Base-by-base conservation (phyloP, 2,888 invertebrate genomes). In the Eremobia ochroleuca region DNA sequence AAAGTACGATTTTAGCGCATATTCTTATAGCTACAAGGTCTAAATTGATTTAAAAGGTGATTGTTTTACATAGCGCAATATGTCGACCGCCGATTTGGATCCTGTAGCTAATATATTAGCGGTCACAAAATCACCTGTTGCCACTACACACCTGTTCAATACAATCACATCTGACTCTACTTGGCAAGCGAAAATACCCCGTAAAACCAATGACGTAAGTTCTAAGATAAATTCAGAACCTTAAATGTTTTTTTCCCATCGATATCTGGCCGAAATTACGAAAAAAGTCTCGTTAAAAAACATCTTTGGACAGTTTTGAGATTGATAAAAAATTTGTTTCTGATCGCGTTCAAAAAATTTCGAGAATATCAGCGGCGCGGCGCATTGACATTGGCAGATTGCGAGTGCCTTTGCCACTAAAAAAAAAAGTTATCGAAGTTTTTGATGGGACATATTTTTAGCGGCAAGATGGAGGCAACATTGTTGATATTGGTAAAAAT, bases 111-210 rank as follows among this genome's bases (percentile, higher is more conserved):
- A 96, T 95, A 95, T 94, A 95, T 95, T 95, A 95, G 95, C 93
- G 94, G 94, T 94, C 94, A 93, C 93, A 94, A 95, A 94, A 93
- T 96, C 96, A 96, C 96, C 96, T 96, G 96, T 96, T 96, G 92
- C 88, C 90, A 83, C 86, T 89, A 90, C 89, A 93, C 96, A 96
- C 96, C 96, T 96, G 96, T 96, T 95, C 92, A 87, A 90, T 91
- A 92, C 93, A 96, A 96, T 96, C 96, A 96, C 96, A 96, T 96
- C 95, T 96, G 94, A 94, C 94, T 79, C 58, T 77, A 49, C 18
- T 68, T 58, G 43, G 11, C 83, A 88, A 83, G 62, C 67, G 0
- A 94, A 91, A 91, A 76, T 86, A 9, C 62, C 80, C 92, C 85
- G 64, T 92, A 92, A 69, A 0, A 0, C 0, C 0, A 21, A 28